These are phyloP conservation scores for Harpegnathos saltator DNA, from an alignment of 1,140 invertebrate species.

Conservation along the genomic window DNA sequence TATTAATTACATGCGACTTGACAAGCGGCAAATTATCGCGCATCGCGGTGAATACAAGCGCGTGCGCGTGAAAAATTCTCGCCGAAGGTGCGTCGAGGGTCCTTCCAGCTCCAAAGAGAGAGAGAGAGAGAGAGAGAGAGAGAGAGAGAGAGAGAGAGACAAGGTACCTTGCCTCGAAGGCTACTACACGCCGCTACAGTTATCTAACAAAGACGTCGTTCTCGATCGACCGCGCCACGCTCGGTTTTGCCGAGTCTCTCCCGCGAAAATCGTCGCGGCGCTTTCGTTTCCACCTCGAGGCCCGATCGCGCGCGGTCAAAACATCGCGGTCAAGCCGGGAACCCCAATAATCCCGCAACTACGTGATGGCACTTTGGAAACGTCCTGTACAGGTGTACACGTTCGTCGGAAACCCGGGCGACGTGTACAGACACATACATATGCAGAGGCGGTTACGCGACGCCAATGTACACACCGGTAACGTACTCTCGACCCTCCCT, in stretches of 20 bases:
- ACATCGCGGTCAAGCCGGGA: constrained; percentile 30
- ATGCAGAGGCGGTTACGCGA: constrained; percentile 47
- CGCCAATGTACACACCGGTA: constrained; percentile 47
- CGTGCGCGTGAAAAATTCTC: not conserved
- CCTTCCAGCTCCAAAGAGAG: not conserved
- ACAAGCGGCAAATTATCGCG: constrained; percentile 10
- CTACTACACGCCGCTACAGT: not conserved
- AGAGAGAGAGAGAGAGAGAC: too few species aligned
- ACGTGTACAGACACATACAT: constrained; percentile 50
- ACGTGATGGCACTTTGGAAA: constrained; percentile 54
- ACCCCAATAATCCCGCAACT: constrained; percentile 31
- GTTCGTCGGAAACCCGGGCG: not conserved
- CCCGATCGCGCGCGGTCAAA: constrained; percentile 32
- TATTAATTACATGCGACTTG: constrained; percentile 25
- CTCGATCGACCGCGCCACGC: not conserved
- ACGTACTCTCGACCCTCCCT: not conserved
- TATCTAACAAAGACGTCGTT: not conserved
- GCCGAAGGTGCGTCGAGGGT: not conserved
- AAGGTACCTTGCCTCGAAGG: too few species aligned
- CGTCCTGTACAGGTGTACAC: constrained; percentile 21
- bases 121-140: too few species aligned
- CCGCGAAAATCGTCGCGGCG: not conserved
- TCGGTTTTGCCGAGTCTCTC: constrained; percentile 22
- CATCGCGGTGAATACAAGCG: not conserved
- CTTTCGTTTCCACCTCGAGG: not conserved